phyloP scores from a whole-genome alignment of 2,888 invertebrate species.

The Phlogophora meticulosa region DNA sequence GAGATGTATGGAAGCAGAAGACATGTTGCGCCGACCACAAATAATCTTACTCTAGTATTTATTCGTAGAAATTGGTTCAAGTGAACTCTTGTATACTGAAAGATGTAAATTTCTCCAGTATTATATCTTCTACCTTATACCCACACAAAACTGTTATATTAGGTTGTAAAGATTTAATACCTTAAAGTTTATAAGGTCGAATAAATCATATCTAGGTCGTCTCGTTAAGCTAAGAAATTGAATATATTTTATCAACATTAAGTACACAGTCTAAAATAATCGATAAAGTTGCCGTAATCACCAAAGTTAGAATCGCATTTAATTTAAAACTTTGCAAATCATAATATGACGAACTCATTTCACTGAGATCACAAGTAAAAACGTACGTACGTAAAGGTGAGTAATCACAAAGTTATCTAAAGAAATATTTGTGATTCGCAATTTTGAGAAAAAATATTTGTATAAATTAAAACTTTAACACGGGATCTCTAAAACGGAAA shows the following conservation, averaged over 20 bases:
- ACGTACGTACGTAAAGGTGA: conserved; percentile 5
- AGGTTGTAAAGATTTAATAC: not conserved
- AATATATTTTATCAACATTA: conserved; percentile 23
- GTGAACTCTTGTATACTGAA: not conserved
- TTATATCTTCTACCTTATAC: not conserved
- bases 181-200: not conserved
- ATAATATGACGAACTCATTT: conserved; percentile 31
- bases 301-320: conserved; percentile 53
- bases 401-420: conserved; percentile 6
- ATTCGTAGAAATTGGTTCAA: too few relatives aligned
- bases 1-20: too few relatives aligned
- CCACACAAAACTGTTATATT: conserved; percentile 1
- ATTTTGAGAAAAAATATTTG: conserved; percentile 12
- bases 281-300: conserved; percentile 40
- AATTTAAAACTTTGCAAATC: conserved; percentile 52
- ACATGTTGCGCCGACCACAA: too few relatives aligned
- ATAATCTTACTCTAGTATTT: too few relatives aligned
- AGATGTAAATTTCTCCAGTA: not conserved
- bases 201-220: not conserved
- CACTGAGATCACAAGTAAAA: conserved; percentile 34
- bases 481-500: too few relatives aligned
- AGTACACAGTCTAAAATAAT: conserved; percentile 33
- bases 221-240: not conserved
- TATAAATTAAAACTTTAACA: conserved; percentile 22
- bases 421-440: conserved; percentile 23